Percentiles rank a stretch among this genome's conserved stretches.
Evolutionary conservation across 2,888 invertebrate genomes (phyloP).

Genomic region (Acrobasis consociella): DNA sequence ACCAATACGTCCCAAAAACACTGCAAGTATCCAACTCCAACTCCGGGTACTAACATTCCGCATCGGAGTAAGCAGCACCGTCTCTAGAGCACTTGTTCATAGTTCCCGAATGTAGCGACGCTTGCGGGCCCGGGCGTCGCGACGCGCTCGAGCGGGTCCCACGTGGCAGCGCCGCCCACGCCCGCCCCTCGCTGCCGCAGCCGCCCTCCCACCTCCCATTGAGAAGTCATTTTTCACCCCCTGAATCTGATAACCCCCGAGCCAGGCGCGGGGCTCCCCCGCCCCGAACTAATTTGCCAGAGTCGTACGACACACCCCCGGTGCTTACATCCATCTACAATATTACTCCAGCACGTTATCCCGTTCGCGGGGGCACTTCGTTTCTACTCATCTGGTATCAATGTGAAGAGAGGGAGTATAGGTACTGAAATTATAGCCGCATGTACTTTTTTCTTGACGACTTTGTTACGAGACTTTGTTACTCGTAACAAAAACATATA

Average conservation of each 20-base stretch:
- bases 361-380: constrained; percentile 76
- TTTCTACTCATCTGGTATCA: constrained; percentile 70
- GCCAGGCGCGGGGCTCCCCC: constrained; percentile 72
- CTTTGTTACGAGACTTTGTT: no score
- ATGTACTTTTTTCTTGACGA: constrained; percentile 32
- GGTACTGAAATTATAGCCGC: constrained; percentile 54
- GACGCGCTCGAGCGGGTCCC: constrained; percentile 57
- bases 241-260: constrained; percentile 79
- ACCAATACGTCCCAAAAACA: constrained; percentile 54
- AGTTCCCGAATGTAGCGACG: constrained; percentile 41
- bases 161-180: constrained; percentile 79
- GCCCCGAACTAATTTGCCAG: constrained; percentile 82
- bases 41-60: constrained; percentile 53
- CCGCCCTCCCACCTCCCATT: constrained; percentile 77
- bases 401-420: constrained; percentile 61
- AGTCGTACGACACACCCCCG: constrained; percentile 82
- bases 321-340: constrained; percentile 82
- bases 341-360: constrained; percentile 81
- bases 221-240: constrained; percentile 81
- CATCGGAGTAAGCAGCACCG: constrained; percentile 41
- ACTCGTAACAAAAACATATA: constrained; percentile 23
- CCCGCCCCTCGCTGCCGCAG: constrained; percentile 66
- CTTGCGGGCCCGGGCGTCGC: constrained; percentile 59
- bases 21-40: constrained; percentile 49
- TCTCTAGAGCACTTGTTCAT: constrained; percentile 52